Conservation (phyloP, 2,113 vertebrate species). For the Miniopterus natalensis region DNA sequence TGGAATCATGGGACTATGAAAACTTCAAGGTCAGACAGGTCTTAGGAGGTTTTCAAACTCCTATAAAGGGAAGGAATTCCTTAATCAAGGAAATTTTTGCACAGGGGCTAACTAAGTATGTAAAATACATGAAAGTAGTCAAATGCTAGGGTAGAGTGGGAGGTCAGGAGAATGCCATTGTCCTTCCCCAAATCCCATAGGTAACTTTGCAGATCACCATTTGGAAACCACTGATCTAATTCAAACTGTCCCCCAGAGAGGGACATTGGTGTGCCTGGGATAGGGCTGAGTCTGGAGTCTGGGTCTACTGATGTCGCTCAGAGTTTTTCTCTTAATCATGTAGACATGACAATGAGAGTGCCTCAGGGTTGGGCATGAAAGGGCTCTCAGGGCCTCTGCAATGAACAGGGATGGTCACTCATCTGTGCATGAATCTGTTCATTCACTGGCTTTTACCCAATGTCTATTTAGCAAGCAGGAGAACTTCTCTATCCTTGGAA, state of each 20-base stretch:
- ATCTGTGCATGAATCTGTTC: neutral
- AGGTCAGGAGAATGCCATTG: neutral
- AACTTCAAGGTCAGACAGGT: neutral
- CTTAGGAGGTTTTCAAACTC: neutral
- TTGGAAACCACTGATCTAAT: neutral
- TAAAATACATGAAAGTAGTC: neutral
- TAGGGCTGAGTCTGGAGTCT: neutral
- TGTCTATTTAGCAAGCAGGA: neutral
- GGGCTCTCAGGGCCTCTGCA: neutral
- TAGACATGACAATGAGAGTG: neutral
- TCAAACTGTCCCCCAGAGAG: neutral
- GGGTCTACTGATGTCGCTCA: neutral
- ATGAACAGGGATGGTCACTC: neutral
- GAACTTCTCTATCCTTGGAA: neutral
- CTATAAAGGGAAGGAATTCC: neutral
- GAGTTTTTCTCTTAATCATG: neutral
- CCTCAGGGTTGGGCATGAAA: neutral
- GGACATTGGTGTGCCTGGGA: neutral
- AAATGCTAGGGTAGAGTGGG: neutral
- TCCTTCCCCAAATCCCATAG: neutral
- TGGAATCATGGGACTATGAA: neutral
- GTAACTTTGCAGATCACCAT: neutral
- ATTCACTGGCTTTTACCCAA: neutral
- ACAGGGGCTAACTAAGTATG: neutral
- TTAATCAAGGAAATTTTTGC: neutral